Evolutionary conservation across 2,113 vertebrate genomes (phyloP).

Genomic region (Phasianus colchicus): DNA sequence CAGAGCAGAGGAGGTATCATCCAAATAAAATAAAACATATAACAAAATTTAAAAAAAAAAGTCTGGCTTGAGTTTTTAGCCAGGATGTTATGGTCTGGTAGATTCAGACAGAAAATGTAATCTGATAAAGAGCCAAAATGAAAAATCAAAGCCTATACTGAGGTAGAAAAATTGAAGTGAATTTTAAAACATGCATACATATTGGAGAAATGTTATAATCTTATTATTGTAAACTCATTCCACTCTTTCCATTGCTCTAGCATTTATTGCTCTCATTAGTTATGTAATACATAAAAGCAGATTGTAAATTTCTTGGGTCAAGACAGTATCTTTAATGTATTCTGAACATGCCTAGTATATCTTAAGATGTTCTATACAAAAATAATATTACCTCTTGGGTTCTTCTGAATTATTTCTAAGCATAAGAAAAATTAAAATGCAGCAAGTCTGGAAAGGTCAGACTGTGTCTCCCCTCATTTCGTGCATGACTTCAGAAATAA

Average conservation of each 20-base stretch:
- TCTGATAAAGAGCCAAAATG: conserved; percentile 15
- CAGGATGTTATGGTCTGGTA: neutral
- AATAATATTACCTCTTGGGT: conserved; percentile 42
- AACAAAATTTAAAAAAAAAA: neutral
- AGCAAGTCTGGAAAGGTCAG: conserved; percentile 42
- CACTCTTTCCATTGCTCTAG: conserved; percentile 6
- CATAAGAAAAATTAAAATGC: conserved; percentile 41
- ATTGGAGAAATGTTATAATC: conserved; percentile 2
- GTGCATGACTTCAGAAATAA: conserved; percentile 43
- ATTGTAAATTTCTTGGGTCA: neutral
- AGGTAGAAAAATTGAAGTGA: conserved; percentile 1
- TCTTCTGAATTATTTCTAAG: conserved; percentile 38
- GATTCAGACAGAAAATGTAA: conserved; percentile 8
- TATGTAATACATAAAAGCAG: conserved; percentile 31
- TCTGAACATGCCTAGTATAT: conserved; percentile 23
- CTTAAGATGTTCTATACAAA: neutral
- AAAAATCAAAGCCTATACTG: conserved; percentile 6
- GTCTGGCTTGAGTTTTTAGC: neutral
- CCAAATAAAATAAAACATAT: neutral
- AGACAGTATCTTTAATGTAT: conserved; percentile 40
- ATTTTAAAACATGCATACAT: neutral
- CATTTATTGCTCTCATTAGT: conserved; percentile 54
- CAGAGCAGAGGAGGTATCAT: neutral
- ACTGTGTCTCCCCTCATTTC: conserved; percentile 15
- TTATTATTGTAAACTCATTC: conserved; percentile 23